Conservation (phyloP, 2,888 invertebrate genomes). For the Drosophila anomelani region DNA sequence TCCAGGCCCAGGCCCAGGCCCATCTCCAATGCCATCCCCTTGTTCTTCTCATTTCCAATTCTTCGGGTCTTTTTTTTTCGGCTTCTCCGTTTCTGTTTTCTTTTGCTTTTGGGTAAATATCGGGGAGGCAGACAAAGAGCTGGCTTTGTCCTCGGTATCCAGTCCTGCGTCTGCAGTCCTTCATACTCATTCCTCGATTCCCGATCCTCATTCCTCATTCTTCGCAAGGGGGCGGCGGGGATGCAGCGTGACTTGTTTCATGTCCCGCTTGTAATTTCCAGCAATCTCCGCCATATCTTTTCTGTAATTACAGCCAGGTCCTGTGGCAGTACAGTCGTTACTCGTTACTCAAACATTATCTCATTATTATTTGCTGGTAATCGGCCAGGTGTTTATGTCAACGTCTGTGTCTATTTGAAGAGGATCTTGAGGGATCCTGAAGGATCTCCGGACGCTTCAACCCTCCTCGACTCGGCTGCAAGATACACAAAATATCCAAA, state of each 20-base stretch:
- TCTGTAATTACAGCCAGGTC: constrained; percentile 51
- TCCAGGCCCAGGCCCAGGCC: not conserved
- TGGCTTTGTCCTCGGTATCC: constrained; percentile 30
- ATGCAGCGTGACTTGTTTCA: constrained; percentile 20
- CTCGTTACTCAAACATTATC: constrained; percentile 23
- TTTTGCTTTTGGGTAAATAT: constrained; percentile 17
- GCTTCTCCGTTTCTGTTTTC: constrained; percentile 16
- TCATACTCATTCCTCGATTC: not conserved
- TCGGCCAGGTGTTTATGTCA: constrained; percentile 73
- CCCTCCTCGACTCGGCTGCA: constrained; percentile 22
- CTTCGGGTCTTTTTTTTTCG: constrained; percentile 16
- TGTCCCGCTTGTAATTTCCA: constrained; percentile 52
- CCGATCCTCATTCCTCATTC: not conserved
- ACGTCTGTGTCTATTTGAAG: constrained; percentile 57
- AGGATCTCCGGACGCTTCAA: constrained; percentile 27
- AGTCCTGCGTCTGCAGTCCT: constrained; percentile 1
- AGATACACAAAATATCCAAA: constrained; percentile 56
- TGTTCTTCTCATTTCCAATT: constrained; percentile 9
- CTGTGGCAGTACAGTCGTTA: constrained; percentile 30
- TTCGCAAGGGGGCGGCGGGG: constrained; percentile 14
- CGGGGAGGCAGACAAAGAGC: constrained; percentile 36
- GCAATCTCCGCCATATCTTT: constrained; percentile 40
- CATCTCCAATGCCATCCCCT: not conserved
- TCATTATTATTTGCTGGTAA: constrained; percentile 64
- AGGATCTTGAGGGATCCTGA: constrained; percentile 20